phyloP scores from a whole-genome alignment of 2,888 invertebrate species.

The Nephrotoma flavescens region DNA sequence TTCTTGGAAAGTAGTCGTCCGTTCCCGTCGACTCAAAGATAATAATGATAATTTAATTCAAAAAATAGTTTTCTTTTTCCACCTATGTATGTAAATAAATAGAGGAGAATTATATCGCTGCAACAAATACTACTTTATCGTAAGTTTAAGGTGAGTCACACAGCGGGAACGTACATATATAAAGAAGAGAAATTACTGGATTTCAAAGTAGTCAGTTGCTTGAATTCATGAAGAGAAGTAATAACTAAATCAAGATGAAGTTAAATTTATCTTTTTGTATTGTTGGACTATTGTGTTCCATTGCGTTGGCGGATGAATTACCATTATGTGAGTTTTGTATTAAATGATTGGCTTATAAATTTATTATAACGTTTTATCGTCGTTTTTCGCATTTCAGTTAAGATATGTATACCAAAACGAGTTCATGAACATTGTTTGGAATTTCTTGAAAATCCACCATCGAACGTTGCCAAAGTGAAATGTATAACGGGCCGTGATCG shows the following conservation, averaged over 20 bases:
- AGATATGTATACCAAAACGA: slow-evolving; percentile 58
- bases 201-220: not conserved
- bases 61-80: not conserved
- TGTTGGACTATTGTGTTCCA: not conserved
- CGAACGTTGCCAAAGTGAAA: slow-evolving; percentile 37
- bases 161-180: not conserved
- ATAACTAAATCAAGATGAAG: not conserved
- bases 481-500: slow-evolving; percentile 61
- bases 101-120: not conserved
- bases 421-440: slow-evolving; percentile 46
- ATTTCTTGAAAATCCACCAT: slow-evolving; percentile 45
- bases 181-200: not conserved
- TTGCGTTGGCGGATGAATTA: not conserved
- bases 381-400: slow-evolving; percentile 35
- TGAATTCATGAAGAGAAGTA: not conserved
- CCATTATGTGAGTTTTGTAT: not conserved
- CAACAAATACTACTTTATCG: not conserved
- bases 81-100: not conserved
- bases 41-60: not conserved
- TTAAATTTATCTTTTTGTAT: not conserved
- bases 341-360: slow-evolving; percentile 6
- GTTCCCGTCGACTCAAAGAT: not conserved
- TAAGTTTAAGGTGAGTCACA: not conserved
- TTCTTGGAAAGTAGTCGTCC: not conserved
- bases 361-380: not conserved